These are phyloP conservation scores for Agrotis puta DNA, from an alignment of 2,888 invertebrate genomes.

Conservation along the genomic window DNA sequence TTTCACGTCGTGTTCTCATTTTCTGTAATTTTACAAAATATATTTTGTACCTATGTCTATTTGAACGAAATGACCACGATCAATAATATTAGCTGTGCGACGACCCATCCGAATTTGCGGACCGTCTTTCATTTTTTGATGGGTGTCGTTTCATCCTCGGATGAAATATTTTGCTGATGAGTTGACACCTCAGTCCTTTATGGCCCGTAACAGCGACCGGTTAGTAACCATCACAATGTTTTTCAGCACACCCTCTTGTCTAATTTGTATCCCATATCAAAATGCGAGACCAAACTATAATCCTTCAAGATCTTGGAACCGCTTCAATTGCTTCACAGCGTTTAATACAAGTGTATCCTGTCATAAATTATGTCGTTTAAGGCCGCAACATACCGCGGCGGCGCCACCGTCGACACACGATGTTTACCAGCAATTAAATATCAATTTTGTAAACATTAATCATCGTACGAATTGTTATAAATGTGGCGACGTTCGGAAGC, in stretches of 20 bases:
- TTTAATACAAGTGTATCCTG: slow-evolving; percentile 57
- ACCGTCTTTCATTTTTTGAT: too few species aligned
- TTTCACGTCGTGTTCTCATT: too few species aligned
- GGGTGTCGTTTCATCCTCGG: too few species aligned
- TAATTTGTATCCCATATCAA: neutral
- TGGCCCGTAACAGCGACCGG: too few species aligned
- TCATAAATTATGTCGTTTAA: slow-evolving; percentile 78
- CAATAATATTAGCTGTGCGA: too few species aligned
- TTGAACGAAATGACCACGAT: too few species aligned
- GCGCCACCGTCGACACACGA: slow-evolving; percentile 68
- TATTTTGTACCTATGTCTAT: too few species aligned
- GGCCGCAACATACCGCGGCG: slow-evolving; percentile 70
- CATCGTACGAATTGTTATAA: slow-evolving; percentile 79
- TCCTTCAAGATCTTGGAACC: slow-evolving; percentile 22
- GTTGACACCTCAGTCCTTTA: too few species aligned
- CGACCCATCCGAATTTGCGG: too few species aligned
- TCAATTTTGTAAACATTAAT: slow-evolving; percentile 85
- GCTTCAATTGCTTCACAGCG: slow-evolving; percentile 37
- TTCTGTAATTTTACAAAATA: too few species aligned
- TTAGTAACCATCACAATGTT: neutral
- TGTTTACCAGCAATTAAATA: slow-evolving; percentile 86
- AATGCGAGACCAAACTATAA: neutral
- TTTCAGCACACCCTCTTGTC: neutral
- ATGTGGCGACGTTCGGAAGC: slow-evolving; percentile 64
- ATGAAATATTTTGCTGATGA: too few species aligned